Conservation (phyloP, 1,140 invertebrate species). For the Pseudomyrmex dendroicus region DNA sequence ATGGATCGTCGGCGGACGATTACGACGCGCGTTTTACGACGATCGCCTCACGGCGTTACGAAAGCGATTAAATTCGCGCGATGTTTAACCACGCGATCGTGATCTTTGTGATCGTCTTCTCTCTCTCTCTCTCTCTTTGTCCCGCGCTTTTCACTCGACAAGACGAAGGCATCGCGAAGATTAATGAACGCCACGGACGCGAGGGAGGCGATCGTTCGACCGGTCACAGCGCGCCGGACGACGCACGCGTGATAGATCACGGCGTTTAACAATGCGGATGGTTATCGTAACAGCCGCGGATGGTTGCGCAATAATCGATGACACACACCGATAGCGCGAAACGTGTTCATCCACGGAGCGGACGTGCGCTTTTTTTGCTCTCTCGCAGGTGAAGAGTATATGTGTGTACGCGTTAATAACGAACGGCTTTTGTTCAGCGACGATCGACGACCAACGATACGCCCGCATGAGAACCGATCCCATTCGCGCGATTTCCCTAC, state of each 20-base stretch:
- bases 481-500: not conserved
- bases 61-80: conserved; percentile 30
- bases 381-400: conserved; percentile 34
- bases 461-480: conserved; percentile 7
- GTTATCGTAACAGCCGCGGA: conserved; percentile 36
- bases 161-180: conserved; percentile 48
- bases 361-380: conserved; percentile 25
- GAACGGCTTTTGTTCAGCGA: conserved; percentile 36
- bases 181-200: conserved; percentile 48
- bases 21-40: conserved; percentile 37
- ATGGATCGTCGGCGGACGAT: conserved; percentile 19
- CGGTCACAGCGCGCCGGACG: conserved; percentile 9
- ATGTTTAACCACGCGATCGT: conserved; percentile 13
- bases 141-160: conserved; percentile 20
- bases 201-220: conserved; percentile 28
- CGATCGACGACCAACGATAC: conserved; percentile 20
- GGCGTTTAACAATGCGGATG: conserved; percentile 52
- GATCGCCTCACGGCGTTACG: not conserved
- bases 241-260: conserved; percentile 53
- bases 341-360: conserved; percentile 54
- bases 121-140: too few relatives aligned
- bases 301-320: conserved; percentile 61
- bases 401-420: conserved; percentile 24
- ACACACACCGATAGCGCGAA: conserved; percentile 52
- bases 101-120: conserved; percentile 20